Base-by-base conservation (phyloP, 2,113 vertebrate species). In the Copsychus sechellarum region DNA sequence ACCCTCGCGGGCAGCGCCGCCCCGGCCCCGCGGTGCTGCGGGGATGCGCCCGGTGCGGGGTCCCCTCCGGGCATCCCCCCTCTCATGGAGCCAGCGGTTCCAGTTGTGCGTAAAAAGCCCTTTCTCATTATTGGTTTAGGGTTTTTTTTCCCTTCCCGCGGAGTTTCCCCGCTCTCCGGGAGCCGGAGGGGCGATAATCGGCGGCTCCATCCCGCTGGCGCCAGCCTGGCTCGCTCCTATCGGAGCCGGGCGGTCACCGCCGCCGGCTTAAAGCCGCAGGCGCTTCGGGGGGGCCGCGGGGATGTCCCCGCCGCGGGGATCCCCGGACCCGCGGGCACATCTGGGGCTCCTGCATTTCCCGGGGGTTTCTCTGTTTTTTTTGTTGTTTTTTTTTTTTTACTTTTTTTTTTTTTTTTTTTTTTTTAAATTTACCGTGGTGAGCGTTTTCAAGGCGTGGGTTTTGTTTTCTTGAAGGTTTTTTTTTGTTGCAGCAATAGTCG, bases 181-280 rank as follows among this genome's bases (percentile, higher is more conserved):
- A 98, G 98, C 98, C 98, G 98, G 98, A 99, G 99, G 98, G 98
- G 98, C 98, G 98, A 98, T 99, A 99, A 99, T 99, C 98, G 98
- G 99, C 98, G 98, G 98, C 99, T 99, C 98, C 99, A 98, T 98
- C 97, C 98, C 96, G 96, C 98, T 99, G 99, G 99, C 99, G 99
- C 99, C 99, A 99, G 99, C 96, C 98, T 98, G 99, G 98, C 96
- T 98, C 96, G 97, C 98, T 98, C 98, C 98, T 98, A 98, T 98
- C 98, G 98, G 98, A 96, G 98, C 98, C 98, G 98, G 98, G 98
- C 99, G 98, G 98, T 99, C 99, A 98, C 98, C 98, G 98, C 98
- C 94, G 97, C 97, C 96, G 97, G 98, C 99, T 99, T 99, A 99
- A 99, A 99, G 99, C 97, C 98, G 98, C 98, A 97, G 97, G 81